Percentiles rank a stretch among this genome's conserved stretches.
phyloP scores from a whole-genome alignment of 2,113 vertebrate species.

The Lontra canadensis region DNA sequence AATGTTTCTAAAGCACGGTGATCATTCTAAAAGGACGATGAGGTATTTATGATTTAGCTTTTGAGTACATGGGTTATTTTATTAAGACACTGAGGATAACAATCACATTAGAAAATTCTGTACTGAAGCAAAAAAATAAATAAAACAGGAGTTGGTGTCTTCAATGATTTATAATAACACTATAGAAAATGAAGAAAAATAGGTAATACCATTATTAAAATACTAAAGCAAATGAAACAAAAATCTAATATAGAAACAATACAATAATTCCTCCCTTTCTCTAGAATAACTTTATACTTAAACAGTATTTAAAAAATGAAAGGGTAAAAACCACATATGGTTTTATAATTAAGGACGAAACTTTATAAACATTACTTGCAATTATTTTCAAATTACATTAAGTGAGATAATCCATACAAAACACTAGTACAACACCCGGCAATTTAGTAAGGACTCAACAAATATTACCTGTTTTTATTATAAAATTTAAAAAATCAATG shows the following conservation, averaged over 20 bases:
- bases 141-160: neutral
- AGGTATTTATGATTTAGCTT: constrained; percentile 34
- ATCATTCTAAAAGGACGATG: constrained; percentile 42
- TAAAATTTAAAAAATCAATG: constrained; percentile 29
- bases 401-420: neutral
- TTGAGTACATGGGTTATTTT: neutral
- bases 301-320: neutral
- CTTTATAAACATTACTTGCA: constrained; percentile 1
- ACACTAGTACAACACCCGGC: neutral
- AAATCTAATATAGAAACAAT: neutral
- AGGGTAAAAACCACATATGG: neutral
- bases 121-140: neutral
- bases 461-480: neutral
- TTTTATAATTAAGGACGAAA: constrained; percentile 28
- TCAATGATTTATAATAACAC: neutral
- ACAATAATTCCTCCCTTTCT: neutral
- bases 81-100: constrained; percentile 2
- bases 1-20: constrained; percentile 27
- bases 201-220: neutral
- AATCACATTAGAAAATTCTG: constrained; percentile 48
- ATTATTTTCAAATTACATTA: neutral
- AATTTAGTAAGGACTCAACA: neutral
- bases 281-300: neutral
- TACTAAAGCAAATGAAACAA: neutral
- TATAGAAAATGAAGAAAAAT: constrained; percentile 18